Evolutionary conservation across 2,113 vertebrate genomes (phyloP), one percentile per base, ranked within the genome.

Genomic region (Mus spicilegus): DNA sequence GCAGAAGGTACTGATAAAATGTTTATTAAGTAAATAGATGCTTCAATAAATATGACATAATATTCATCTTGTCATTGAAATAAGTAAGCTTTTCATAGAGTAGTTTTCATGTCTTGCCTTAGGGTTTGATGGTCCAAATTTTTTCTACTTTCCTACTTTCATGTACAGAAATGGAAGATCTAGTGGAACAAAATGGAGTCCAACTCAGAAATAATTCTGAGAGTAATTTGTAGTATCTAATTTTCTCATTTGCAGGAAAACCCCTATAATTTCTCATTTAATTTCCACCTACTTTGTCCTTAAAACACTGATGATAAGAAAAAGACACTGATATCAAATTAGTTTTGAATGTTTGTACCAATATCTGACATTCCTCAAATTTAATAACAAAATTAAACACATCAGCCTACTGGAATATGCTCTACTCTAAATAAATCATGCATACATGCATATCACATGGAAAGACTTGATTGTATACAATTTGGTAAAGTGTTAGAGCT

Each of bases 1-100:
- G 54, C 9, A 93, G 39, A 93, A 90, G 33, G 33, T 93, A 33
- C 28, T 95, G 72, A 76, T 56, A 33, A 95, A 93, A 87, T 87
- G 22, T 87, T 96, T 96, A 86, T 30, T 93, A 39, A 87, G 19
- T 77, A 96, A 96, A 87, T 86, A 51, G 63, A 86, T 89, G 12
- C 13, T 93, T 96, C 20, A 88, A 58, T 70, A 82, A 82, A 93
- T 93, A 93, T 91, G 85, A 93, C 2, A 87, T 28, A 84, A 42
- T 70, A 51, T 49, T 77, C 13, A 1, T 51, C 12, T 3, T 87
- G 16, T 20, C 36, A 96, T 89, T 17, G 7, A 96, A 89, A 86
- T 96, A 72, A 75, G 22, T n/a, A 91, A 36, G 76, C 6, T 86
- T 89, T 96, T 76, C n/a, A 93, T 54, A 96, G 67, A 72, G n/a